Conservation (phyloP, 2,797 vertebrate species). For the Bufotes viridis region DNA sequence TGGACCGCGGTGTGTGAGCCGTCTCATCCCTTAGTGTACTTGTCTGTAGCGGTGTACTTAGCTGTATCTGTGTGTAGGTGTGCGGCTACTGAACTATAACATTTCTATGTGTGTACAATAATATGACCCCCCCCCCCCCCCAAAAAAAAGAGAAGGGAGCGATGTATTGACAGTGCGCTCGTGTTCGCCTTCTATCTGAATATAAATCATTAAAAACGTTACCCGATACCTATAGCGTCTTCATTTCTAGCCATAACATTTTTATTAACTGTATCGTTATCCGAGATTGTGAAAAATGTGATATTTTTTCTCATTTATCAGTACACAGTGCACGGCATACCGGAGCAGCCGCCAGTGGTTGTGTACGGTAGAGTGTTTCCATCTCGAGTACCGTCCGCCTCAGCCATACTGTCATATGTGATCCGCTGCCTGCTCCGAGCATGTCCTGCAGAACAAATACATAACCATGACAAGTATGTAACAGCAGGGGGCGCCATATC, state of each 20-base stretch:
- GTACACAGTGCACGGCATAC: neutral
- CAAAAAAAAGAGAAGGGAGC: neutral
- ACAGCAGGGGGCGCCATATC: no score
- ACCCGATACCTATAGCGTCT: neutral
- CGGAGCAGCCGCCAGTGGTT: neutral
- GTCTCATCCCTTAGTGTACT: neutral
- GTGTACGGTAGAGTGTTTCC: neutral
- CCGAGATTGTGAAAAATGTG: no score
- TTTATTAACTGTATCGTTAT: neutral
- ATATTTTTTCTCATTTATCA: neutral
- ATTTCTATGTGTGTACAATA: conserved; percentile 53
- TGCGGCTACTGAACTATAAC: neutral
- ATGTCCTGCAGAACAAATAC: no score
- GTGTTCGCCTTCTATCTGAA: neutral
- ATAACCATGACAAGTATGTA: no score
- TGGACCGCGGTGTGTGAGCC: neutral
- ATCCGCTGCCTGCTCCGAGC: neutral
- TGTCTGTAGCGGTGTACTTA: conserved; percentile 41
- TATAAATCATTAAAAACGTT: conserved; percentile 48
- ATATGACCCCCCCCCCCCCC: neutral
- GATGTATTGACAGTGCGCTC: conserved; percentile 37
- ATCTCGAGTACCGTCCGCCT: neutral
- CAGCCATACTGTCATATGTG: neutral
- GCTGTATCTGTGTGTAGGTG: conserved; percentile 28
- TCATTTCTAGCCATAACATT: neutral